Evolutionary conservation across 2,113 vertebrate species (phyloP), one percentile per base, ranked within the genome.

Genomic region (Entomyzon cyanotis): DNA sequence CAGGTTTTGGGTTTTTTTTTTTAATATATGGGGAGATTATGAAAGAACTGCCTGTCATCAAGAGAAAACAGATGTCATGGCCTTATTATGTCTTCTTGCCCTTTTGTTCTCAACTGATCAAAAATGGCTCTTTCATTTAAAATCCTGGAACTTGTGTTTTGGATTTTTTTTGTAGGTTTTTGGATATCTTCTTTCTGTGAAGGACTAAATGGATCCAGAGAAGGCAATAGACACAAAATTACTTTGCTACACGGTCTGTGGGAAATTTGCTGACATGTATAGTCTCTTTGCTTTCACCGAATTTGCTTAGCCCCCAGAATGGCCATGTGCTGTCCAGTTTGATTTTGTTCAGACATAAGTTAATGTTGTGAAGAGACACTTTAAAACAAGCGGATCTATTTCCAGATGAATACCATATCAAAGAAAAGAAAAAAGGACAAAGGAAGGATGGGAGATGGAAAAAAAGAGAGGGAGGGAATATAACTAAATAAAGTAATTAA

Each of bases 11-110:
- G 4, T n/a, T n/a, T 14, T 37, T 31, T 33, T 21, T 55, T 67
- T 37, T 1, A 27, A 6, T 65, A 7, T 33, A 21, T 0, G 1
- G 3, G 17, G 7, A 41, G 7, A 7, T n/a, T 79, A 30, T 46
- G 52, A 65, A 83, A 42, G 9, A 76, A 35, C 28, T 30, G 3
- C 16, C 20, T 62, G 2, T 35, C 28, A 64, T 58, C 11, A 71
- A 30, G 7, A 59, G 15, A 76, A 35, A 59, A 9, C 33, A 71
- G 42, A 79, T 42, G 8, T 3, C 5, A 25, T 17, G 6, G 52
- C 37, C 7, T 25, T 28, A 8, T 3, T 37, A 18, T 4, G 2
- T 31, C 23, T 63, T 71, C 13, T 31, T 19, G 58, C 30, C 8
- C 33, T 24, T 67, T 75, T 18, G 53, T 69, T 65, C 24, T 24